phyloP scores from a whole-genome alignment of 1,140 invertebrate genomes.

The Littorina saxatilis region DNA sequence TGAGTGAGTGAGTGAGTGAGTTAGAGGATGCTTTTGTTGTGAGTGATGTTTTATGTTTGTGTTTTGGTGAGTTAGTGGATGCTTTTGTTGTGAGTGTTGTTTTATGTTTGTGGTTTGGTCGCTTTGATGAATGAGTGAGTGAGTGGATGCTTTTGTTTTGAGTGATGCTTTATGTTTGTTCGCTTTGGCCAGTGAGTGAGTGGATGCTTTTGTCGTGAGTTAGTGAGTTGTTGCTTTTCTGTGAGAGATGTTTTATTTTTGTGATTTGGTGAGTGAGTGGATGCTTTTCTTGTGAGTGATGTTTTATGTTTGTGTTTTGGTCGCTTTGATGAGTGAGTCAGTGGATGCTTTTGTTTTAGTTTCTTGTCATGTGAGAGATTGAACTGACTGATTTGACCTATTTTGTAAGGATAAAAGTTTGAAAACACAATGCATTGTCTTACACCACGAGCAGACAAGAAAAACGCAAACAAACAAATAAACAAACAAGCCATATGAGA shows the following conservation, averaged over 20 bases:
- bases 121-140: neutral
- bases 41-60: neutral
- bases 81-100: conserved; percentile 4
- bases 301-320: neutral
- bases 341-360: neutral
- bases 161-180: no score
- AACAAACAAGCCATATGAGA: neutral
- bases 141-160: neutral
- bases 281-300: conserved; percentile 2
- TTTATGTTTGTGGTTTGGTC: neutral
- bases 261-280: neutral
- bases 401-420: neutral
- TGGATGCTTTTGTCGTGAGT: neutral
- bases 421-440: neutral
- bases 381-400: neutral
- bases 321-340: neutral
- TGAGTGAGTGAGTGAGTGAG: neutral
- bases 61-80: neutral
- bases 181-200: neutral
- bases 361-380: neutral
- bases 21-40: neutral
- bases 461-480: no score
- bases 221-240: neutral
- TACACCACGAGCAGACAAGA: neutral
- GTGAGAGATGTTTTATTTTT: neutral